Conservation (phyloP, 92 coral and sea anemone species). For the Blastomussa wellsi region DNA sequence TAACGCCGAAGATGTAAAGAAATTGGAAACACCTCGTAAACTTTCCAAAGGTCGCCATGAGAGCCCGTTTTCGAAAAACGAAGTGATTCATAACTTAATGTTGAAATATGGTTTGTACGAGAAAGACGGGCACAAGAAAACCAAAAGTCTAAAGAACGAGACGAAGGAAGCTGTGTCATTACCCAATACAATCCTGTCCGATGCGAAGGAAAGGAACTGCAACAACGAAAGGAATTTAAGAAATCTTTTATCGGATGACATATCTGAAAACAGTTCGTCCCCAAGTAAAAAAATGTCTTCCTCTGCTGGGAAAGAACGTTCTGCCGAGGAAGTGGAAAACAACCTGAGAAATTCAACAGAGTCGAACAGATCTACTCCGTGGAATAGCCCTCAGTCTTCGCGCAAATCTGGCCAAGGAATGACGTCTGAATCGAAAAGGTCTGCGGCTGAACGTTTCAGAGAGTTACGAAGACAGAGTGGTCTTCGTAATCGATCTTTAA, state of each 20-base stretch:
- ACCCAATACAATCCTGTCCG: neutral
- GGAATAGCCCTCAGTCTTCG: neutral
- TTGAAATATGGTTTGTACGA: constrained; percentile 89
- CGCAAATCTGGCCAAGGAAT: neutral
- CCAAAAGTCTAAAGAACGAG: neutral
- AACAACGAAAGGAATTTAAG: neutral
- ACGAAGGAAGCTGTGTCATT: neutral
- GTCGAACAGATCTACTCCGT: neutral
- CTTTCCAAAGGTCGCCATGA: constrained; percentile 15
- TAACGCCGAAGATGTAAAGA: neutral
- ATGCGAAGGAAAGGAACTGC: neutral
- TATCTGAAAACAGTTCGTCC: neutral
- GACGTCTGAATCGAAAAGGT: constrained; percentile 1
- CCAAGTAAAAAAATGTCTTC: neutral
- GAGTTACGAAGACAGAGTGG: constrained; percentile 30
- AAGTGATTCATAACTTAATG: constrained; percentile 89
- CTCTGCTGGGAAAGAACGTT: neutral
- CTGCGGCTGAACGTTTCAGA: constrained; percentile 35
- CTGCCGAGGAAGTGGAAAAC: neutral
- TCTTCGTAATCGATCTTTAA: neutral
- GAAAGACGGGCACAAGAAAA: constrained; percentile 18
- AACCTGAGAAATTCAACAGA: constrained; percentile 19
- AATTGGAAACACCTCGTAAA: constrained; percentile 8
- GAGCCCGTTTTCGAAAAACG: constrained; percentile 73
- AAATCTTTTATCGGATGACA: neutral